Evolutionary conservation across 1,140 invertebrate genomes (phyloP), one percentile per base, ranked within the genome.

Genomic region (Lepidurus arcticus): DNA sequence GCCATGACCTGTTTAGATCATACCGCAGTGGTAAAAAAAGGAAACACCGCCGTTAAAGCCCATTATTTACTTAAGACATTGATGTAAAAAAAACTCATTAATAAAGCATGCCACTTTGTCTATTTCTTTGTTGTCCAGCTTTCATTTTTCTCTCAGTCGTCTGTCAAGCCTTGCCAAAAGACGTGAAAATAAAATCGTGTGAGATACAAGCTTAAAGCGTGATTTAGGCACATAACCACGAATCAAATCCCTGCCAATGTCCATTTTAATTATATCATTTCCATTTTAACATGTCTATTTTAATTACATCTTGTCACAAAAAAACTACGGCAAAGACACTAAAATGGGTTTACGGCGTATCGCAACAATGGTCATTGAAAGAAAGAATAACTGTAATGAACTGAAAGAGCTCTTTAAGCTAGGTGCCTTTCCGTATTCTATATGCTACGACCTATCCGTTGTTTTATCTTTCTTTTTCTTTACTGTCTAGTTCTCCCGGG

Each of bases 381-480:
- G 34, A 34, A 34, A 34, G 34, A 34, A 34, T 65, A 65, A 21
- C 53, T 65, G 53, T 16, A 65, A 16, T n/a, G 53, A 65, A 13
- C 34, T 34, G 3, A 13, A 65, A 16, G 16, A 65, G 13, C n/a
- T 21, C n/a, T n/a, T 21, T 16, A 65, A 65, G 53, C 53, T 65
- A 21, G 53, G 21, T 65, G 16, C 53, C 53, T 65, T 65, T 7
- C 16, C 16, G n/a, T 21, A 65, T 21, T n/a, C 53, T 34, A 34
- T 34, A 4, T 34, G 34, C 34, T 34, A 34, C 34, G 34, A 34
- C 34, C 34, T 34, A 34, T 13, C 53, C 53, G 16, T 65, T n/a
- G 53, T 11, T 65, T 16, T 65, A n/a, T 65, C 53, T 65, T 65
- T 65, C 21, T 65, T 21, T 65, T 65, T 47, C 45, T 65, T 65